Percentiles rank a stretch among this genome's conserved stretches.
These are phyloP conservation scores for Gobio gobio DNA, from an alignment of 2,113 vertebrate species.

Conservation along the genomic window DNA sequence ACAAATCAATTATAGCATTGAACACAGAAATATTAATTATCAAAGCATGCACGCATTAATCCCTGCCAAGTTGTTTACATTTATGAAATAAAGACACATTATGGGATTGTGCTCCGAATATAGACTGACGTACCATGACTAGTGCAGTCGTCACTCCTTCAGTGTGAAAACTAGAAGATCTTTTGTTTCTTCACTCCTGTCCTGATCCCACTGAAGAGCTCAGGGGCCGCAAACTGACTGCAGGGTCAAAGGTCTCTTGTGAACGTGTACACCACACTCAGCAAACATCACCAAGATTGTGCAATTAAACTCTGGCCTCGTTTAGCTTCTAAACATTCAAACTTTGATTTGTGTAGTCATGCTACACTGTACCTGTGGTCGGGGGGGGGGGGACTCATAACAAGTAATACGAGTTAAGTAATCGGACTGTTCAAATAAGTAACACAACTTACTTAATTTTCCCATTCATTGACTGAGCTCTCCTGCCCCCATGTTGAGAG, in stretches of 20 bases:
- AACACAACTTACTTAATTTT: no score
- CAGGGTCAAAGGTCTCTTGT: constrained; percentile 58
- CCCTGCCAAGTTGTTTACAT: background rate
- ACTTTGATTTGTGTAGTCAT: background rate
- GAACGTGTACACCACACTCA: background rate
- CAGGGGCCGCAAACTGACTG: background rate
- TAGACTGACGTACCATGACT: background rate
- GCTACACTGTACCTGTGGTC: background rate
- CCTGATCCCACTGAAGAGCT: background rate
- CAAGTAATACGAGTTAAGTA: no score
- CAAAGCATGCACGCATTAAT: background rate
- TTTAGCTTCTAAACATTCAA: background rate
- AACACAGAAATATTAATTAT: background rate
- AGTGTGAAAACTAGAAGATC: background rate
- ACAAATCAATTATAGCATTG: background rate
- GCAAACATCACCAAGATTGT: constrained; percentile 53
- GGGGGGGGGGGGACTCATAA: no score
- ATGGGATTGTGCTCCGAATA: background rate
- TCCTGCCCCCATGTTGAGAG: no score
- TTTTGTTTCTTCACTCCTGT: background rate
- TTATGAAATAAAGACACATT: background rate
- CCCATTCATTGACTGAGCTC: no score
- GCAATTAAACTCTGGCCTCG: constrained; percentile 46
- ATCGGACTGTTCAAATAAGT: no score
- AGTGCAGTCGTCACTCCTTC: background rate